These are phyloP conservation scores for Parazoanthus swiftii DNA, from an alignment of 92 coral and sea anemone species.

Conservation along the genomic window DNA sequence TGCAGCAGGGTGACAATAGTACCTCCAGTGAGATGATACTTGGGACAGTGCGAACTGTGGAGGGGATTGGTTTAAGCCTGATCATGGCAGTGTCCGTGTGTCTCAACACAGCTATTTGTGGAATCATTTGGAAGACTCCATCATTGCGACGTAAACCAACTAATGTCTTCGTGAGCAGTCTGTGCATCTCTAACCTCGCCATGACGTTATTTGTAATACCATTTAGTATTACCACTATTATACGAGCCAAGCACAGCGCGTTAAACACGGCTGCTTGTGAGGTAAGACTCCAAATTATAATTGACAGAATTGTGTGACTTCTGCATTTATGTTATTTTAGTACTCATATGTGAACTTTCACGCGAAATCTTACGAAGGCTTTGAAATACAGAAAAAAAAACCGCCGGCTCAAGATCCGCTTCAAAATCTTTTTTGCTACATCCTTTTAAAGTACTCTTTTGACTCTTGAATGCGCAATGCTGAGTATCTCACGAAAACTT, in stretches of 20 bases:
- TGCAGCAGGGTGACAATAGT: background rate
- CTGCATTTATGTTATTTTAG: too few relatives aligned
- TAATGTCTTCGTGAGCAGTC: conserved; percentile 71
- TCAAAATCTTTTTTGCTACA: too few relatives aligned
- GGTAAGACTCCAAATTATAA: conserved; percentile 44
- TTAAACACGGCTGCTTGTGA: conserved; percentile 62
- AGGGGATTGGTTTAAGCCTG: conserved; percentile 58
- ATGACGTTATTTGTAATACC: conserved; percentile 77
- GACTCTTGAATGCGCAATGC: too few relatives aligned
- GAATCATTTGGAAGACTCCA: conserved; percentile 62
- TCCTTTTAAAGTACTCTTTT: too few relatives aligned
- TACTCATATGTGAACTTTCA: background rate
- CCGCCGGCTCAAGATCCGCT: too few relatives aligned
- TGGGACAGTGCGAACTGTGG: conserved; percentile 30
- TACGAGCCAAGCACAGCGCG: conserved; percentile 58
- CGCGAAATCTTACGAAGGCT: too few relatives aligned
- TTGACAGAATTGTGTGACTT: too few relatives aligned
- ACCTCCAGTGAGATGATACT: background rate
- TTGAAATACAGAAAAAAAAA: too few relatives aligned
- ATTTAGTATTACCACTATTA: conserved; percentile 68
- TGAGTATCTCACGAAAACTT: too few relatives aligned
- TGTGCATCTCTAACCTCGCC: conserved; percentile 67
- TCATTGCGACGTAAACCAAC: conserved; percentile 61
- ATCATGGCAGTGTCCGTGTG: conserved; percentile 57
- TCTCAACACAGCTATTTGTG: conserved; percentile 64